Base-by-base conservation (phyloP, 2,888 invertebrate species). In the Litoditis marina region DNA sequence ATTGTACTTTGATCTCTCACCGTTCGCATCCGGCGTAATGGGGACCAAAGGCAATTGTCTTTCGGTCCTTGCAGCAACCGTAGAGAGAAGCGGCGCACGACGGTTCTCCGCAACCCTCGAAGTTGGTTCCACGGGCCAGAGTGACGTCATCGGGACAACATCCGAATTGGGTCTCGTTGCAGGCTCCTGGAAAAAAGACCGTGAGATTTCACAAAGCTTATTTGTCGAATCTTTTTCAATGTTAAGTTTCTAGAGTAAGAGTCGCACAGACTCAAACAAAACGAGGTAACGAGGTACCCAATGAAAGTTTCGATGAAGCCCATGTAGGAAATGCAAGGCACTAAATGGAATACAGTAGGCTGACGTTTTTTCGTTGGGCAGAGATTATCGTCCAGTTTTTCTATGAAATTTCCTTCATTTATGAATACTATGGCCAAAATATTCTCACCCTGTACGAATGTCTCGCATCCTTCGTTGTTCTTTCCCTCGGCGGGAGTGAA, bases 71-170 rank as follows among this genome's bases (percentile, higher is more conserved):
- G 76, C 86, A 86, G 72, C 86, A 86, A 27, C 86, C 86, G 78
- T 81, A 84, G 19, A 77, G 61, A 22, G 84, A 83, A 22, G 77
- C 78, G 19, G 83, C 82, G 56, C 82, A 81, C 13, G 71, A 69
- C 22, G 81, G 78, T 63, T 83, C 82, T 60, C 83, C 82, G 82
- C 94, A 95, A 2, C 90, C 93, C 78, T 89, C 85, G 65, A 91
- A 92, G 81, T 91, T 90, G 19, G 89, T 88, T 50, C 92, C 93
- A 39, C 80, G 76, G 0, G 94, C 91, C 73, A 89, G 88, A 47
- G 88, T 88, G 76, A 90, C 88, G 81, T 92, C 91, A 82, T 95
- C 94, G 0, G 90, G 90, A 78, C 94, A 95, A 84, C 94, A 95
- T n/a, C 92, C 92, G 82, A 87, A 90, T 3, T 87, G 85, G 2